Conservation (phyloP, 1,140 invertebrate species). For the Euglossa dilemma region DNA sequence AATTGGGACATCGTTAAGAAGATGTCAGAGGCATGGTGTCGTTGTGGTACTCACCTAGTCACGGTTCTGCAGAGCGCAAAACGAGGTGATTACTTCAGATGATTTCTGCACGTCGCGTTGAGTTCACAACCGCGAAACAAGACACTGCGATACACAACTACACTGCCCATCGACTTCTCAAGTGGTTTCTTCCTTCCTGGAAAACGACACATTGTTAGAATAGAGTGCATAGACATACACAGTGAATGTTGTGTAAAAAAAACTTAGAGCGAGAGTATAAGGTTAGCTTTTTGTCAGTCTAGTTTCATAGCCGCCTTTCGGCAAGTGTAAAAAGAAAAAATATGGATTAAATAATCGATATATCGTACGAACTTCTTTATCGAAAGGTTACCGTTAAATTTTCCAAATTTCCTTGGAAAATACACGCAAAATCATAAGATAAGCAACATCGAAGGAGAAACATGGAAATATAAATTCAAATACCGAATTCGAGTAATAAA, state of each 20-base stretch:
- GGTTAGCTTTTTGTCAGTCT: no score
- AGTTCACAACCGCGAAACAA: slow-evolving; percentile 52
- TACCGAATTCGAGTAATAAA: no score
- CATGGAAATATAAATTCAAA: no score
- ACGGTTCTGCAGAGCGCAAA: slow-evolving; percentile 17
- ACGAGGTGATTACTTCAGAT: neutral
- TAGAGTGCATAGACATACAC: neutral
- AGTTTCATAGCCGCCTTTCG: no score
- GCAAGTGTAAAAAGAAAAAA: no score
- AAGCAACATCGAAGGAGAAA: no score
- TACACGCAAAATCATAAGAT: no score
- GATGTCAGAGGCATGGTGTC: neutral
- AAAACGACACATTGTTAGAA: neutral
- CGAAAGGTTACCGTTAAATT: no score
- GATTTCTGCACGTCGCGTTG: slow-evolving; percentile 18
- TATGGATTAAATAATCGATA: no score
- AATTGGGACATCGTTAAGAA: neutral
- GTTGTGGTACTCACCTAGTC: slow-evolving; percentile 30
- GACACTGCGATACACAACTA: slow-evolving; percentile 45
- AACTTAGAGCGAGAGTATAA: neutral
- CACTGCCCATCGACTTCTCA: slow-evolving; percentile 31
- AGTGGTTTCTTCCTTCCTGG: slow-evolving; percentile 13
- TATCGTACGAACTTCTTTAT: no score
- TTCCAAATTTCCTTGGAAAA: no score
- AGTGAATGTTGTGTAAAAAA: neutral